Percentiles rank a stretch among this genome's conserved stretches.
Conservation (phyloP, 2,113 vertebrate genomes). For the Corythornis vintsioides region DNA sequence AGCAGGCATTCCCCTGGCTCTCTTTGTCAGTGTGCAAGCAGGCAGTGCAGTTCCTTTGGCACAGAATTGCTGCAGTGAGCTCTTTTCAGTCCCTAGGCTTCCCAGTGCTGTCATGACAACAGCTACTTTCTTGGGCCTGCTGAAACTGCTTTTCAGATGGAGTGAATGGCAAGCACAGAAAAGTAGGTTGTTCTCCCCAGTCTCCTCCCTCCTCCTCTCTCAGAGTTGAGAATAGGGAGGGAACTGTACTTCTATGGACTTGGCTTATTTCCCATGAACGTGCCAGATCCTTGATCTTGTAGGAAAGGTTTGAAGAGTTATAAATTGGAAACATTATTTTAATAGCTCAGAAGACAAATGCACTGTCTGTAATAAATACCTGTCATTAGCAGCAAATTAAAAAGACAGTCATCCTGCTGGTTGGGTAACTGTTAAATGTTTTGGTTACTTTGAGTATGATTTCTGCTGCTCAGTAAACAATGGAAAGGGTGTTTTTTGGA, state of each 20-base stretch:
- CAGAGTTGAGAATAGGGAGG: conserved; percentile 36
- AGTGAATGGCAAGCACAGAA: conserved; percentile 51
- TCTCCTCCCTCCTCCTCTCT: background rate
- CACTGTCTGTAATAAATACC: background rate
- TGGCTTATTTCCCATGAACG: background rate
- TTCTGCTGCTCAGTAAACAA: background rate
- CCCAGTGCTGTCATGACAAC: conserved; percentile 68
- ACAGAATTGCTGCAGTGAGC: conserved; percentile 41
- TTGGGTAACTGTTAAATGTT: background rate
- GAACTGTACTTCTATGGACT: background rate
- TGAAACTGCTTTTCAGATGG: conserved; percentile 60
- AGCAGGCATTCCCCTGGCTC: conserved; percentile 20
- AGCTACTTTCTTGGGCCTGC: conserved; percentile 47
- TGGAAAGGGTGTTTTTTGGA: background rate
- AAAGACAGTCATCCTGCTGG: background rate
- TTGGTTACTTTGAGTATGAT: background rate
- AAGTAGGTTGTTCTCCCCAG: conserved; percentile 55
- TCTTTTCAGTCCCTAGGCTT: conserved; percentile 59
- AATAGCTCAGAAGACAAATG: background rate
- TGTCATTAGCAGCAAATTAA: background rate
- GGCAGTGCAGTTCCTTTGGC: conserved; percentile 19
- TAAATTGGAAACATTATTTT: background rate
- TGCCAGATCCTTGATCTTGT: background rate
- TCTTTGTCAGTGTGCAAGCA: conserved; percentile 9
- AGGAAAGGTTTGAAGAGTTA: background rate